These are phyloP conservation scores for Ochotona princeps DNA, from an alignment of 2,113 vertebrate species.

Conservation along the genomic window DNA sequence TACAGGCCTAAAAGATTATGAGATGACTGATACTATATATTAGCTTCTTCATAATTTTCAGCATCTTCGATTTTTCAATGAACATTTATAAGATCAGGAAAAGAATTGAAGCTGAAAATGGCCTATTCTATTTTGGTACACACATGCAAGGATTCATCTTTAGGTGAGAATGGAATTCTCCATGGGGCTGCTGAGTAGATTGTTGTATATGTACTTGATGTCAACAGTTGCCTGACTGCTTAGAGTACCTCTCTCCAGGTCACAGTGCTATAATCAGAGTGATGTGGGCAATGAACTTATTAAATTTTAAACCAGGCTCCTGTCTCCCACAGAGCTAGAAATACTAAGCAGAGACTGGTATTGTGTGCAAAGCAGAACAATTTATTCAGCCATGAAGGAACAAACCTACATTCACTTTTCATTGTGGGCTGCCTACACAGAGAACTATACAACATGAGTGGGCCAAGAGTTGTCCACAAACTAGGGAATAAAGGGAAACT, in stretches of 20 bases:
- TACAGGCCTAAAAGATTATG: not conserved
- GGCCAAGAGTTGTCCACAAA: no score
- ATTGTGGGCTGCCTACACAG: no score
- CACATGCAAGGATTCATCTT: not conserved
- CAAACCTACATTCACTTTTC: no score
- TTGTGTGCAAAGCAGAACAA: no score
- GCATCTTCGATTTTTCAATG: not conserved
- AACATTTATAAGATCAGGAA: not conserved
- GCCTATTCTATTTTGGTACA: not conserved
- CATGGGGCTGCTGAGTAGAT: not conserved
- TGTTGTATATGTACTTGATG: not conserved
- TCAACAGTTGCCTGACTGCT: not conserved
- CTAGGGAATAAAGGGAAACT: no score
- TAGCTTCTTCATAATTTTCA: not conserved
- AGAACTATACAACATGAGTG: no score
- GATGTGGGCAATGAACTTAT: no score
- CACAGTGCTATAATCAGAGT: slow-evolving; percentile 14
- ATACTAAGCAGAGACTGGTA: no score
- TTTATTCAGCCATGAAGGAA: no score
- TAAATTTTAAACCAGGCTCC: no score
- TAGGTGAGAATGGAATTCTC: not conserved
- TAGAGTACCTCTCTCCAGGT: not conserved
- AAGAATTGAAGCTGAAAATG: not conserved
- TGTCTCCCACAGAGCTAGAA: no score
- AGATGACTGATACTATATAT: not conserved